phyloP scores from a whole-genome alignment of 2,888 invertebrate genomes.

The Drosophila nigricruria region DNA sequence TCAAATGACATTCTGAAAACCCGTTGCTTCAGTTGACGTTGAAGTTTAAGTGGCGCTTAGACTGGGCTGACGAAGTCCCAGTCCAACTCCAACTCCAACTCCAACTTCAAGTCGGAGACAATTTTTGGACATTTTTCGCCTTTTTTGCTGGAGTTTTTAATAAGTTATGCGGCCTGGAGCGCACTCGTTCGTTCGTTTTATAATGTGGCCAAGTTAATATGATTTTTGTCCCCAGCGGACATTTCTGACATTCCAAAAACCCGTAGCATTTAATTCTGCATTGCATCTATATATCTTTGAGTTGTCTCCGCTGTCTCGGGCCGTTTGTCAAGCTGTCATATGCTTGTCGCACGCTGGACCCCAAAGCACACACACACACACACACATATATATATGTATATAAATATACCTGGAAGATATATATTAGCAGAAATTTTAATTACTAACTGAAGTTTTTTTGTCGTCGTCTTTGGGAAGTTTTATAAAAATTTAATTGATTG shows the following conservation, averaged over 20 bases:
- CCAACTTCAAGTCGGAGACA: conserved; percentile 34
- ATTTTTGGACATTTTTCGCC: conserved; percentile 64
- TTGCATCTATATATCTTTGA: conserved; percentile 19
- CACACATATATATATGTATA: background rate
- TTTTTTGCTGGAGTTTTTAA: conserved; percentile 69
- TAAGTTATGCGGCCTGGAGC: conserved; percentile 79
- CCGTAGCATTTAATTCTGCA: conserved; percentile 58
- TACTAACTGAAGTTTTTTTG: conserved; percentile 58
- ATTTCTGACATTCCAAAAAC: conserved; percentile 81
- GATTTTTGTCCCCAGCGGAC: conserved; percentile 82
- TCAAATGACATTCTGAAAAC: conserved; percentile 38
- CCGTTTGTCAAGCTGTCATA: conserved; percentile 84
- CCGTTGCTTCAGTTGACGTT: conserved; percentile 59
- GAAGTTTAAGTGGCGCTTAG: conserved; percentile 79
- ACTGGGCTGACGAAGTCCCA: conserved; percentile 12
- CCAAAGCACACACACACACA: conserved; percentile 12
- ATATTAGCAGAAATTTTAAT: conserved; percentile 85
- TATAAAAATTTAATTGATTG: conserved; percentile 85
- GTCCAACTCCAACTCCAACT: background rate
- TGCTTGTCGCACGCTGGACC: conserved; percentile 81
- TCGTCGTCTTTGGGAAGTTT: conserved; percentile 63
- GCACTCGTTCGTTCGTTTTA: conserved; percentile 39
- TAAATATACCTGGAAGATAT: conserved; percentile 56
- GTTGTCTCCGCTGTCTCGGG: conserved; percentile 48
- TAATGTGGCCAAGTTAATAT: conserved; percentile 83